A percentile compares a stretch with the other conserved stretches of the same genome.
phyloP scores from a whole-genome alignment of 1,140 invertebrate genomes.

The Anagrus nilaparvatae region DNA sequence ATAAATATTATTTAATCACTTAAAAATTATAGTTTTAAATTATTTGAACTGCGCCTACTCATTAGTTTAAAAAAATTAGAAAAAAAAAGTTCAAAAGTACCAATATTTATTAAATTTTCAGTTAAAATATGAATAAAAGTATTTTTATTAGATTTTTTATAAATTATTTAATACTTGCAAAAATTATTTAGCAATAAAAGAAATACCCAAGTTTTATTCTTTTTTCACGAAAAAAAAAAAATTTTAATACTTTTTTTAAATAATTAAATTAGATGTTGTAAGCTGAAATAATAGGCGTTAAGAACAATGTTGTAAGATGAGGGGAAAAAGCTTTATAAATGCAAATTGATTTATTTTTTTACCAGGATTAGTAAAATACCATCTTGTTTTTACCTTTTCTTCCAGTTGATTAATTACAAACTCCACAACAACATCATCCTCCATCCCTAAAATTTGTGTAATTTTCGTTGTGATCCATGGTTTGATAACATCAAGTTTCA shows the following conservation, averaged over 20 bases:
- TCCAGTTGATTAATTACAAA: slow-evolving; percentile 99
- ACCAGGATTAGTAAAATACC: slow-evolving; percentile 11
- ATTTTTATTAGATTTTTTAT: too few relatives aligned
- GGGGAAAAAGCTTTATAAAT: slow-evolving; percentile 44
- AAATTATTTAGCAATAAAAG: too few relatives aligned
- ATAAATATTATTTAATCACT: background rate
- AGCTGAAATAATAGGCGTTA: slow-evolving; percentile 40
- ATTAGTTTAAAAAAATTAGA: too few relatives aligned
- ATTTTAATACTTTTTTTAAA: too few relatives aligned
- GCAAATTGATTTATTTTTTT: slow-evolving; percentile 23
- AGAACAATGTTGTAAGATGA: slow-evolving; percentile 40
- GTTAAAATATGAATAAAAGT: too few relatives aligned
- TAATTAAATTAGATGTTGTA: slow-evolving; percentile 23
- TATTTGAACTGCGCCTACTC: too few relatives aligned
- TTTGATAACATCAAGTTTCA: slow-evolving; percentile 95
- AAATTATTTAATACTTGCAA: too few relatives aligned
- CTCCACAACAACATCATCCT: slow-evolving; percentile 97
- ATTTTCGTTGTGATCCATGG: slow-evolving; percentile 98
- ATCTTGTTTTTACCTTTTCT: slow-evolving; percentile 60
- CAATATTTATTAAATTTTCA: too few relatives aligned
- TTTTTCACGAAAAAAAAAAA: too few relatives aligned
- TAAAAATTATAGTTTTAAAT: background rate
- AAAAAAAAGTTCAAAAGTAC: too few relatives aligned
- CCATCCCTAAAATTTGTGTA: slow-evolving; percentile 88
- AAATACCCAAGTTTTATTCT: too few relatives aligned